Percentiles rank a stretch among this genome's conserved stretches.
Conservation (phyloP, 1,140 invertebrate species). For the Drosophila miranda region DNA sequence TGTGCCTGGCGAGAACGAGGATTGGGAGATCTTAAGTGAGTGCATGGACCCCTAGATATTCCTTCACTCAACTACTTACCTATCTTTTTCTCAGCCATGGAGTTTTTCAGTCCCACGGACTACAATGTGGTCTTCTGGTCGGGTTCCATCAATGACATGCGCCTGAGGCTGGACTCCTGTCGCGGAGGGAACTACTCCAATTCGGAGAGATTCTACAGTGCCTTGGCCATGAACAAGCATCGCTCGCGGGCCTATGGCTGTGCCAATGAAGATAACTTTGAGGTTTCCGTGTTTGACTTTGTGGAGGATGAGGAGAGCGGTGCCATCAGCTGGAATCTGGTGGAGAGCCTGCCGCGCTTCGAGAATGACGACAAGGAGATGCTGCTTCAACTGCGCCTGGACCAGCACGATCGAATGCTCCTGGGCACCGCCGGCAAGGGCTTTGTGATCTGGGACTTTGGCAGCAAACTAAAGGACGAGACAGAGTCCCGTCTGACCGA, state of each 20-base stretch:
- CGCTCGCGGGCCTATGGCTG: slow-evolving; percentile 86
- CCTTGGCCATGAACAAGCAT: slow-evolving; percentile 85
- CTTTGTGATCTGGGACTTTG: slow-evolving; percentile 89
- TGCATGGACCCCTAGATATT: background rate
- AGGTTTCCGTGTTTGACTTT: slow-evolving; percentile 81
- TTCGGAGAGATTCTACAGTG: slow-evolving; percentile 89
- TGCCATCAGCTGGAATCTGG: slow-evolving; percentile 85
- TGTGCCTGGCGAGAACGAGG: slow-evolving; percentile 84
- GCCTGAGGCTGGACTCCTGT: slow-evolving; percentile 87
- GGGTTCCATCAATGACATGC: slow-evolving; percentile 89
- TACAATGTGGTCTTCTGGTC: slow-evolving; percentile 91
- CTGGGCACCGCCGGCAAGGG: slow-evolving; percentile 93
- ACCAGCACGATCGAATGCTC: slow-evolving; percentile 89
- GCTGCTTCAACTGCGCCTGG: slow-evolving; percentile 91
- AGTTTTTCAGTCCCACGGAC: slow-evolving; percentile 88
- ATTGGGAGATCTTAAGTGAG: slow-evolving; percentile 89
- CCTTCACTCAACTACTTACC: background rate
- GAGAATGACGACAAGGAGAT: slow-evolving; percentile 88
- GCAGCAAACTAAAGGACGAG: slow-evolving; percentile 50
- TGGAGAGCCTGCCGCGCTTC: slow-evolving; percentile 85
- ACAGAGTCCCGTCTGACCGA: slow-evolving; percentile 64
- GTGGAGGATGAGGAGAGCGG: slow-evolving; percentile 81
- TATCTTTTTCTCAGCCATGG: slow-evolving; percentile 84
- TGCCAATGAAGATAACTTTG: slow-evolving; percentile 84
- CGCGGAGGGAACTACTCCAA: slow-evolving; percentile 84